Base-by-base conservation (phyloP, 2,113 vertebrate genomes). In the Ailuropoda melanoleuca region DNA sequence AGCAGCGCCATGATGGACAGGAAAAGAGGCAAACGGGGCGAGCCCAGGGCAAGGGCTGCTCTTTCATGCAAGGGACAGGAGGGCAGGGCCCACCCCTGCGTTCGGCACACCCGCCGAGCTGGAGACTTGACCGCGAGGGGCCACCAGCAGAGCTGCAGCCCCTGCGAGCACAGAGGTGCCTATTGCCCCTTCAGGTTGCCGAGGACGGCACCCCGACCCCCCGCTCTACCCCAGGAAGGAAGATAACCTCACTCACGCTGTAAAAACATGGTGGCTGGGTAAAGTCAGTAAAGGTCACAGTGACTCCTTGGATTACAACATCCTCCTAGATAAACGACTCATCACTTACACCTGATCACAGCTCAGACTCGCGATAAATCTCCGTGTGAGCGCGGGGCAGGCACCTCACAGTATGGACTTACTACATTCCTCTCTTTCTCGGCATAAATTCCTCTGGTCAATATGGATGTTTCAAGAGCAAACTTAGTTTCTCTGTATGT, bases 81-180 rank as follows among this genome's bases (percentile, higher is more conserved):
- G 34, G 64, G 34, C 34, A 17, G 15, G 7, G 3, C 31, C 62
- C 64, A n/a, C 43, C 43, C 43, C 43, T 43, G 43, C 13, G 11
- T 12, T 62, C 60, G 1, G 1, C 24, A 31, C n/a, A 0, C n/a
- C 18, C 1, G 4, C n/a, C 1, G 8, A 4, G n/a, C 18, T 8
- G 4, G 34, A 70, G 4, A 29, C 66, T 9, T 19, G n/a, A 19
- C 8, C 4, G 8, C 0, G 18, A 70, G n/a, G n/a, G 66, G n/a
- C 29, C 31, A 12, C 60, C 60, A 29, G 62, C 66, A 68, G 17
- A 9, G 66, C 34, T 8, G 0, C 17, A 17, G 66, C 66, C 34
- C 66, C 66, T 1, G 18, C 1, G 2, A 37, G 66, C 66, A 21
- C 4, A 18, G 10, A 19, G n/a, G 66, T 2, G 18, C 66, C 18